phyloP scores from a whole-genome alignment of 1,140 invertebrate genomes.

The Stegodyphus mimosarum region DNA sequence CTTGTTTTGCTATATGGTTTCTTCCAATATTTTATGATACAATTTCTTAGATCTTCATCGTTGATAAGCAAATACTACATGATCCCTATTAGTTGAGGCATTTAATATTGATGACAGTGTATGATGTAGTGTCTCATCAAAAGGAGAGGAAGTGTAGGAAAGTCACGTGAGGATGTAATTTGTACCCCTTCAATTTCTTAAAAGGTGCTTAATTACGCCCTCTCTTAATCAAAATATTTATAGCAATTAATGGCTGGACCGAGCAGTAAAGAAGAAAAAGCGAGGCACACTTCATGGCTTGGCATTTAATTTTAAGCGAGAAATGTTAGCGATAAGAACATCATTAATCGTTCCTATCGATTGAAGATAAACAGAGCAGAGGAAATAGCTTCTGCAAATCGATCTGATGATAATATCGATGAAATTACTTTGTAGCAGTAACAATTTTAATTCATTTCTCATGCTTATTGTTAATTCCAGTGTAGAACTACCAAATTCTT shows the following conservation, averaged over 20 bases:
- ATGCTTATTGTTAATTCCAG: too few species aligned
- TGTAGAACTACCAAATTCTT: too few species aligned
- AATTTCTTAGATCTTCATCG: too few species aligned
- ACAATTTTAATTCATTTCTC: too few species aligned
- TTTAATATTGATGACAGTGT: not conserved
- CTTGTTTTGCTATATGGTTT: too few species aligned
- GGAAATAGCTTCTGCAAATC: not conserved
- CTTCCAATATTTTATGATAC: too few species aligned
- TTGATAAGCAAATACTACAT: not conserved
- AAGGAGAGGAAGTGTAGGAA: not conserved
- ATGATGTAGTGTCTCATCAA: not conserved
- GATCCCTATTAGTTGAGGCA: not conserved
- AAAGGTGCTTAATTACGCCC: not conserved
- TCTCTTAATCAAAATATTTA: not conserved
- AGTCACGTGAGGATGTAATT: not conserved
- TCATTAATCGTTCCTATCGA: constrained; percentile 1
- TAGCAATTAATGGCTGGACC: not conserved
- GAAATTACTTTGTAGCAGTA: not conserved
- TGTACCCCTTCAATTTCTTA: not conserved
- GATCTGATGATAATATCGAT: not conserved
- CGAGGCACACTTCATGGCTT: not conserved
- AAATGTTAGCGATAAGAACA: not conserved
- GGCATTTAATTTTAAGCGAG: not conserved
- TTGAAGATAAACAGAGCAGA: not conserved
- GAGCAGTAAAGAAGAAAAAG: not conserved